A percentile compares a stretch with the other conserved stretches of the same genome.
phyloP scores from a whole-genome alignment of 2,797 vertebrate species.

The Paguma larvata region DNA sequence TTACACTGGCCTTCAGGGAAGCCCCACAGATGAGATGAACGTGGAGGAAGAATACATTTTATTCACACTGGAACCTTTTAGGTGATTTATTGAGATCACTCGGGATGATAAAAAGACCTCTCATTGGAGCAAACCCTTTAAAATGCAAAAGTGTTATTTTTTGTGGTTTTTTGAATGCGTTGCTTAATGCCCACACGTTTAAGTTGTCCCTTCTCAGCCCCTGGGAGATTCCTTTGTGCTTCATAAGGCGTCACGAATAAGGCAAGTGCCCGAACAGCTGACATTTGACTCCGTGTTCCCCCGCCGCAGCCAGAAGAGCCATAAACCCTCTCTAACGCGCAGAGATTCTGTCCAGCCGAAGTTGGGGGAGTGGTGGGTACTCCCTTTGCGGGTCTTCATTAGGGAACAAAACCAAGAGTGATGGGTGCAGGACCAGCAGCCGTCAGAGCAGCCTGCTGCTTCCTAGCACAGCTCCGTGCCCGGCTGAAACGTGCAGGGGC shows the following conservation, averaged over 20 bases:
- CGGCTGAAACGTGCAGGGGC: neutral
- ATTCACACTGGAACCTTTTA: neutral
- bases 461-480: neutral
- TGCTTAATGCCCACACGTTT: neutral
- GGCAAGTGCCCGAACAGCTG: neutral
- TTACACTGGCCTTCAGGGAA: neutral
- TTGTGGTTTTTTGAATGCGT: neutral
- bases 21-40: no score
- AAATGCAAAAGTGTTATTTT: neutral
- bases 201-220: neutral
- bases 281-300: neutral
- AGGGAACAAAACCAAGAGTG: constrained; percentile 59
- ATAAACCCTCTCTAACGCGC: constrained; percentile 46
- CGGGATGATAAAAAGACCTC: neutral
- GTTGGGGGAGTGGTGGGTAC: neutral
- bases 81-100: neutral
- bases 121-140: neutral
- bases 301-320: neutral
- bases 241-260: neutral
- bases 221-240: constrained; percentile 48
- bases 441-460: constrained; percentile 63
- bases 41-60: neutral
- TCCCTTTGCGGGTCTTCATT: constrained; percentile 55
- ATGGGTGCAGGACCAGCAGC: neutral
- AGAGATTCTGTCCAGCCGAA: constrained; percentile 55